Evolutionary conservation across 2,797 vertebrate species (phyloP).

Genomic region (Falco peregrinus): DNA sequence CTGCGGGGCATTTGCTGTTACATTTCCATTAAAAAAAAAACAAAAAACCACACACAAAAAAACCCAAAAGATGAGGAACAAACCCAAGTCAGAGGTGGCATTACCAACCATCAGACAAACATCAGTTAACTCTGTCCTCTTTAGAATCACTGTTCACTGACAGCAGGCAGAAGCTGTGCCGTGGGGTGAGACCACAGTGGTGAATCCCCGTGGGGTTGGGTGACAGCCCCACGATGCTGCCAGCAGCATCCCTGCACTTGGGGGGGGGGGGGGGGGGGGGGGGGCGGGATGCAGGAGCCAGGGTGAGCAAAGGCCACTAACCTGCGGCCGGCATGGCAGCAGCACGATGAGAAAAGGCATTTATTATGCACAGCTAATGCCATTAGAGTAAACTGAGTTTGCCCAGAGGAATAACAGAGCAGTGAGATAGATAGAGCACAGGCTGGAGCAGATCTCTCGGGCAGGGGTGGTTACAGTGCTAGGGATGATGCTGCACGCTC

Average conservation of each 20-base stretch:
- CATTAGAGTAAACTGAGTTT: neutral
- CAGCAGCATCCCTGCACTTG: neutral
- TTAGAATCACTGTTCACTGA: neutral
- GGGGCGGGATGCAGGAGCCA: neutral
- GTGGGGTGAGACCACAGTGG: accelerated
- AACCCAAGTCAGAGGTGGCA: neutral
- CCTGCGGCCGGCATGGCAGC: neutral
- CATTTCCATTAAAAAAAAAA: neutral
- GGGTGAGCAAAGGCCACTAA: neutral
- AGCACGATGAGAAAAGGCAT: neutral
- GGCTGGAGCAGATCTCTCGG: neutral
- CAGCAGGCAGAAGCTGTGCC: neutral
- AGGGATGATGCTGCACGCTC: neutral
- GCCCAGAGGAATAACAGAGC: neutral
- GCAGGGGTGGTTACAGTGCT: neutral
- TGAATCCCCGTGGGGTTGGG: neutral
- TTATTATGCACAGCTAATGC: neutral
- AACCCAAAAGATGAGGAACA: neutral
- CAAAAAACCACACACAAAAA: neutral
- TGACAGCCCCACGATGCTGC: neutral
- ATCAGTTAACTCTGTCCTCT: neutral
- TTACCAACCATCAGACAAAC: neutral
- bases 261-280: neutral
- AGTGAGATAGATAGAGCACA: neutral
- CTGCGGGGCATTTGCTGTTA: neutral